phyloP scores from a whole-genome alignment of 2,797 vertebrate species.

The Odontamblyopus rebecca region DNA sequence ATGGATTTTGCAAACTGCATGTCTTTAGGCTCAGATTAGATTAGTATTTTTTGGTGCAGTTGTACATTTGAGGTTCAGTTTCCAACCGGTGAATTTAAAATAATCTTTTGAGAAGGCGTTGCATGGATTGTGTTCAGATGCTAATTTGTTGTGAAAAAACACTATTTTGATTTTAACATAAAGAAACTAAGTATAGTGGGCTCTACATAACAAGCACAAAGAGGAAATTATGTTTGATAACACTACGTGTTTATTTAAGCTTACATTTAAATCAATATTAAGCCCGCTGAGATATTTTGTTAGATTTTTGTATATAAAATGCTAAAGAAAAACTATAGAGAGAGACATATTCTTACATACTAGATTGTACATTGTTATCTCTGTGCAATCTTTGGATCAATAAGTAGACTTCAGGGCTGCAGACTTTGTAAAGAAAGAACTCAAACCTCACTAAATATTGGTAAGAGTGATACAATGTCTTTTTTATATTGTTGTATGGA shows the following conservation, averaged over 20 bases:
- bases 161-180: neutral
- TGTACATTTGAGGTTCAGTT: conserved; percentile 11
- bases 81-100: conserved; percentile 1
- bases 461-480: neutral
- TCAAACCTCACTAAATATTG: neutral
- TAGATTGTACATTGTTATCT: neutral
- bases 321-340: neutral
- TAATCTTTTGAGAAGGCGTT: neutral
- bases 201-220: neutral
- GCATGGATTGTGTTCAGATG: neutral
- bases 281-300: too few relatives aligned
- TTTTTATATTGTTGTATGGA: neutral
- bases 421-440: neutral
- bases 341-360: neutral
- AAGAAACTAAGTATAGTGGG: neutral
- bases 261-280: too few relatives aligned
- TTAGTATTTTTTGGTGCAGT: conserved; percentile 1
- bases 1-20: neutral
- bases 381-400: neutral
- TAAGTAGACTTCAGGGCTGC: neutral
- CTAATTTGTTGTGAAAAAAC: neutral
- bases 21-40: conserved; percentile 10
- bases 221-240: too few relatives aligned
- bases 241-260: too few relatives aligned
- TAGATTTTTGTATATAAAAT: too few relatives aligned